These are phyloP conservation scores for Cricetomys ansorgei DNA, from an alignment of 2,113 vertebrate genomes.

Conservation along the genomic window DNA sequence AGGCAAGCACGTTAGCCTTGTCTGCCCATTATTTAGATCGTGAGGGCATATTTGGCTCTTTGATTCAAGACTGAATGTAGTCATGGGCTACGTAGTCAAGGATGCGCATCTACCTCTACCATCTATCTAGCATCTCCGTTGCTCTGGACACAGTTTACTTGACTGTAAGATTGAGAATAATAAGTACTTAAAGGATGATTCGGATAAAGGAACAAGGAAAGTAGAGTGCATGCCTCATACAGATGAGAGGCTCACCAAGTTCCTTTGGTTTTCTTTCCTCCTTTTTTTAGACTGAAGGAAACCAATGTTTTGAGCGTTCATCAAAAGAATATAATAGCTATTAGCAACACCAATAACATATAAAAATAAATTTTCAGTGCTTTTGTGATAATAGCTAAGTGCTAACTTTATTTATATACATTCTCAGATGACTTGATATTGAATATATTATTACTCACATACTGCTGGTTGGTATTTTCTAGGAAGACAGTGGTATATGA, in stretches of 20 bases:
- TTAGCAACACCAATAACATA: conserved; percentile 36
- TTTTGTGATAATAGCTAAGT: background rate
- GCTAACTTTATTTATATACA: conserved; percentile 20
- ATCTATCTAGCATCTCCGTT: no score
- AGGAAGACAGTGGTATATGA: background rate
- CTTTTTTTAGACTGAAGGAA: background rate
- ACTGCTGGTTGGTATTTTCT: conserved; percentile 52
- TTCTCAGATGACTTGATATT: conserved; percentile 39
- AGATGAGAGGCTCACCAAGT: background rate
- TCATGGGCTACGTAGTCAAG: background rate
- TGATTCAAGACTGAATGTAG: background rate
- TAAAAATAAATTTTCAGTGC: conserved; percentile 2
- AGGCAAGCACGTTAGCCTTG: background rate
- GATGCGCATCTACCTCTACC: background rate
- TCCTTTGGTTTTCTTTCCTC: background rate
- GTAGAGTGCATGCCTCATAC: background rate
- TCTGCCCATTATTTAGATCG: background rate
- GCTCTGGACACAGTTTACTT: conserved; percentile 13
- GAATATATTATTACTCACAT: conserved; percentile 23
- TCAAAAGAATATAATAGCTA: conserved; percentile 24
- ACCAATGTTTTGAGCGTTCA: background rate
- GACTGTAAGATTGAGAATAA: background rate
- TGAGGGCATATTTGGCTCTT: background rate
- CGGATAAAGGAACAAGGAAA: background rate
- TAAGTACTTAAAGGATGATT: background rate